phyloP scores from a whole-genome alignment of 2,113 vertebrate species.

The Ramphastos sulfuratus region DNA sequence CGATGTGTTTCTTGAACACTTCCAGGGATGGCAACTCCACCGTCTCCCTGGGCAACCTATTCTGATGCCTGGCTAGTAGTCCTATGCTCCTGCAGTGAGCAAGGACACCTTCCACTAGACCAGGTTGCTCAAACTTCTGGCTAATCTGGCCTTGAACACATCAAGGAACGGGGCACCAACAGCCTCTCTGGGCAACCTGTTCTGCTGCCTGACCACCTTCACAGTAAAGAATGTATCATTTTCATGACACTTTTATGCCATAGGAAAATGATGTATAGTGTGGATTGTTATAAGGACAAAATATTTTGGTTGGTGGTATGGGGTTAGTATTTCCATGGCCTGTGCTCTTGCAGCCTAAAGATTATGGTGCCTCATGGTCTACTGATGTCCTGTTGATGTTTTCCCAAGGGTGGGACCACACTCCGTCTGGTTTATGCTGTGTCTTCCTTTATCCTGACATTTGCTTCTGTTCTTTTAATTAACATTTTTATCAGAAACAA shows the following conservation, averaged over 20 bases:
- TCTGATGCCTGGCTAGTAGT: too few species aligned
- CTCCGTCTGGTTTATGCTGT: rapidly evolving
- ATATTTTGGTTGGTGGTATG: rapidly evolving
- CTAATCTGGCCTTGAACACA: too few species aligned
- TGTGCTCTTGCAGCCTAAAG: not conserved
- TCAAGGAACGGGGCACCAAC: too few species aligned
- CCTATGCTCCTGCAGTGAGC: too few species aligned
- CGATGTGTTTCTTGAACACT: not conserved
- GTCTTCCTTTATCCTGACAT: rapidly evolving
- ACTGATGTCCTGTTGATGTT: not conserved
- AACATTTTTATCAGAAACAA: not conserved
- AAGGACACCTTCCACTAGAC: too few species aligned
- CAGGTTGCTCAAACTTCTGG: too few species aligned
- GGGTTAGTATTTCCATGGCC: not conserved
- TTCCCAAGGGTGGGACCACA: rapidly evolving
- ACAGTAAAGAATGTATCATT: not conserved
- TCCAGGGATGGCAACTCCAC: not conserved
- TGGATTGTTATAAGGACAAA: not conserved
- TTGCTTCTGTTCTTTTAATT: not conserved
- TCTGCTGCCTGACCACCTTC: not conserved
- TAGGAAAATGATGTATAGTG: not conserved
- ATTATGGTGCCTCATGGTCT: not conserved
- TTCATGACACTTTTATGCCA: not conserved
- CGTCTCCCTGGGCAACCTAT: too few species aligned
- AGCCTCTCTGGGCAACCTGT: not conserved